These are phyloP conservation scores for Thera obeliscata DNA, from an alignment of 2,888 invertebrate genomes.

Conservation along the genomic window DNA sequence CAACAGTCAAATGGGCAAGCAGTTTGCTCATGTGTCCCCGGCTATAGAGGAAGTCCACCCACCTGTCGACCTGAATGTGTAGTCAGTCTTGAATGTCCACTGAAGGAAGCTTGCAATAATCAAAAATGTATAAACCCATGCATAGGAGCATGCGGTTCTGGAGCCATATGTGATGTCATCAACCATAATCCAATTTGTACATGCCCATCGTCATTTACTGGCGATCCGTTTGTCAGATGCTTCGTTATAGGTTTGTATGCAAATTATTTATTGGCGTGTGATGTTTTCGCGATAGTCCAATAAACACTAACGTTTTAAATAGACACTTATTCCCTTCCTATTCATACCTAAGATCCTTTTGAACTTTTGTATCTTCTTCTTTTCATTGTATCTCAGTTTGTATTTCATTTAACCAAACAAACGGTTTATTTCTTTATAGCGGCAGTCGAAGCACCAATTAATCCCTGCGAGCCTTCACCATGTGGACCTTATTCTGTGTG, in stretches of 20 bases:
- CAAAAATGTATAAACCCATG: constrained; percentile 91
- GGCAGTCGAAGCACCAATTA: constrained; percentile 60
- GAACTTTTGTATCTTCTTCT: too few relatives aligned
- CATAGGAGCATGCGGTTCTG: constrained; percentile 90
- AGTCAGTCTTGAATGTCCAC: constrained; percentile 89
- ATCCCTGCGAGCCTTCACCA: constrained; percentile 89
- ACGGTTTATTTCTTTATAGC: constrained; percentile 27
- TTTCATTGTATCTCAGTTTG: not conserved
- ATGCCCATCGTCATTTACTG: constrained; percentile 89
- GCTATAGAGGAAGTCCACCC: constrained; percentile 89
- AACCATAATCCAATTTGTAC: constrained; percentile 91
- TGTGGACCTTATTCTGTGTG: constrained; percentile 92
- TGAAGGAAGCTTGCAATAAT: constrained; percentile 88
- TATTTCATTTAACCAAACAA: constrained; percentile 42
- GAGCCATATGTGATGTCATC: constrained; percentile 89
- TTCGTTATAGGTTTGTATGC: constrained; percentile 70
- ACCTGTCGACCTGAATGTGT: constrained; percentile 91
- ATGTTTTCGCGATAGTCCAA: not conserved
- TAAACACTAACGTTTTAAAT: too few relatives aligned
- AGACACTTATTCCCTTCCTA: too few relatives aligned
- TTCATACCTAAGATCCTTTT: too few relatives aligned
- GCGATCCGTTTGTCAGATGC: constrained; percentile 91
- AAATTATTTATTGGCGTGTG: not conserved
- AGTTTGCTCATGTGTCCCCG: constrained; percentile 89
- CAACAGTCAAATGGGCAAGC: constrained; percentile 87